Percentiles rank a stretch among this genome's conserved stretches.
These are phyloP conservation scores for Ormyrus nitidulus DNA, from an alignment of 2,888 invertebrate genomes.

Conservation along the genomic window DNA sequence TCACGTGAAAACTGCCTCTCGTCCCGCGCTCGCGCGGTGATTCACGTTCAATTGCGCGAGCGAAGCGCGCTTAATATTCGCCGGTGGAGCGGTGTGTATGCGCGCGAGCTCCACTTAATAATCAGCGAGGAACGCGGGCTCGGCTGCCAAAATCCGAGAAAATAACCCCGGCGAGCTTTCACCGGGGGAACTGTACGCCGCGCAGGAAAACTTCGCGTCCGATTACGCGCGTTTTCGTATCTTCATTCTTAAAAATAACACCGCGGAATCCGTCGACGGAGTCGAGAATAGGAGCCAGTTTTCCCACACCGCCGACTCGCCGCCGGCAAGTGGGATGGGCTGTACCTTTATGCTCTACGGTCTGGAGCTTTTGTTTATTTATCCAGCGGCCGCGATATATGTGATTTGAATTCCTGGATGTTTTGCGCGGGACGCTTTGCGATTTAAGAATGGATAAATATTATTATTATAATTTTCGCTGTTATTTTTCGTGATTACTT, in stretches of 20 bases:
- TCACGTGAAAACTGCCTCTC: not conserved
- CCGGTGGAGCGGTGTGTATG: not conserved
- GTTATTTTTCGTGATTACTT: no score
- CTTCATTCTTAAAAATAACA: conserved; percentile 41
- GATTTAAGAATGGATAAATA: no score
- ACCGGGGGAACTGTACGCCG: not conserved
- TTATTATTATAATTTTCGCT: no score
- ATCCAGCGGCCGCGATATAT: no score
- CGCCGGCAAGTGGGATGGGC: no score
- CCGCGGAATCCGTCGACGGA: conserved; percentile 15
- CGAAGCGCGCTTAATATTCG: conserved; percentile 31
- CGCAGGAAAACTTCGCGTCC: conserved; percentile 41
- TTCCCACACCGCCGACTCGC: not conserved
- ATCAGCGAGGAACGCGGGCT: conserved; percentile 46
- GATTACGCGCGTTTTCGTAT: conserved; percentile 46
- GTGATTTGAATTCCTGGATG: no score
- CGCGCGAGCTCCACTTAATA: conserved; percentile 35
- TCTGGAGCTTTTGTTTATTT: no score
- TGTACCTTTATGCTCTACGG: no score
- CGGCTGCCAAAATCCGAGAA: conserved; percentile 50
- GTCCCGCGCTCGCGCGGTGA: not conserved
- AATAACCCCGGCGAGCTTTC: conserved; percentile 45
- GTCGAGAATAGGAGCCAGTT: conserved; percentile 35
- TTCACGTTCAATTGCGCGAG: not conserved
- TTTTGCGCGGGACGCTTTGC: no score